Evolutionary conservation across 2,113 vertebrate species (phyloP).

Genomic region (Ochotona curzoniae): DNA sequence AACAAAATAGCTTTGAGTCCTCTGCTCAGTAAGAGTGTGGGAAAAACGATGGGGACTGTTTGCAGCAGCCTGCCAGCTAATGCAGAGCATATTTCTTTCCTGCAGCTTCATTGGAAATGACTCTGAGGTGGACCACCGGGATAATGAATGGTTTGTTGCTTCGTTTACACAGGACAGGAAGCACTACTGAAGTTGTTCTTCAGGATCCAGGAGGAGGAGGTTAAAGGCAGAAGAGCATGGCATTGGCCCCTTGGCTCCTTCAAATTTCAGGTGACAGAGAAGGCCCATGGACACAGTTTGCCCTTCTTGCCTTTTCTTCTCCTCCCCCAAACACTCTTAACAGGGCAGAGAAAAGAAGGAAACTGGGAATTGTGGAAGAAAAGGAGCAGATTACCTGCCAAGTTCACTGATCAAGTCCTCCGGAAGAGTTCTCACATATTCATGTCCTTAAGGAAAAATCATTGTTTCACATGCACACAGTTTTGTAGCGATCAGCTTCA

Average conservation of each 20-base stretch:
- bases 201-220: background rate
- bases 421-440: background rate
- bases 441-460: background rate
- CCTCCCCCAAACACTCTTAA: background rate
- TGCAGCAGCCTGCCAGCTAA: slow-evolving; percentile 9
- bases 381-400: background rate
- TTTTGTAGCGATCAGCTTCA: background rate
- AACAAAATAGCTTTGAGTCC: slow-evolving; percentile 38
- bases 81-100: background rate
- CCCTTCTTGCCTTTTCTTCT: background rate
- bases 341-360: background rate
- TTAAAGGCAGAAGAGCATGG: background rate
- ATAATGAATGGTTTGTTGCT: slow-evolving; percentile 13
- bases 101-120: background rate
- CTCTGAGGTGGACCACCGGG: background rate
- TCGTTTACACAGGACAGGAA: background rate
- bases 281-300: background rate
- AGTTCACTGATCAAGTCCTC: background rate
- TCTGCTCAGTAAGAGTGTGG: slow-evolving; percentile 10
- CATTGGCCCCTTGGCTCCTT: background rate
- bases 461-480: background rate
- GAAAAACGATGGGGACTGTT: slow-evolving; percentile 6
- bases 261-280: background rate
- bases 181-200: background rate
- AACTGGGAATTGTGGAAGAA: background rate